Base-by-base conservation (phyloP, 1,140 invertebrate species). In the Aphelinus certus region DNA sequence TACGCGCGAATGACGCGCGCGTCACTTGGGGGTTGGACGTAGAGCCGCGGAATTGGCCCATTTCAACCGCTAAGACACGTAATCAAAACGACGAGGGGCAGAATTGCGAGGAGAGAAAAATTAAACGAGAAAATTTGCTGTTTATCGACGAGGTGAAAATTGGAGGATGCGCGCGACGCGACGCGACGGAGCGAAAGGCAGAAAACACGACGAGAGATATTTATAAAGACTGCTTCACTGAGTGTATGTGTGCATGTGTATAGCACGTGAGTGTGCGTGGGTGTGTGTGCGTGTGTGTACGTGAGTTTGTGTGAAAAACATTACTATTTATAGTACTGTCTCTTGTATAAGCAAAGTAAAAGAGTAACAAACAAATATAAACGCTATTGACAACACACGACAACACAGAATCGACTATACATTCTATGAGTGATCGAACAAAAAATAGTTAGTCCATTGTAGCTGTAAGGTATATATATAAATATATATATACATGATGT, bases 211-310 rank as follows among this genome's bases (percentile, higher is more conserved):
- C 79, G 77, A 81, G 80, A 81, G 77, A 86, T 85, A 86, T 86
- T 86, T 88, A 84, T 86, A 86, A 88, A 87, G 86, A 88, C 86
- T 87, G 86, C 83, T 85, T 83, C 64, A 75, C 65, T 48, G 83
- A 80, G 83, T 83, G 79, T 85, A 84, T 77, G 80, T 83, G 26
- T 26, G 26, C 26, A 26, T 26, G 26, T 26, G 26, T 0, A 26
- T 26, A 26, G 26, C 26, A 26, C 26, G 26, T 26, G 26, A 26
- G 26, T 26, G 26, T 26, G 26, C 26, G 26, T 26, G 26, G 26
- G 26, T 26, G 26, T 26, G 83, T 79, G 80, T 57, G 60, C 3
- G 67, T 60, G 2, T 48, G 56, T 1, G 67, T 48, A 57, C 61
- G 45, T 1, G 46, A 60, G 9, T 1, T 26, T 26, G 26, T 26